phyloP scores from a whole-genome alignment of 2,797 vertebrate species.

The Triplophysa yarkandensis region DNA sequence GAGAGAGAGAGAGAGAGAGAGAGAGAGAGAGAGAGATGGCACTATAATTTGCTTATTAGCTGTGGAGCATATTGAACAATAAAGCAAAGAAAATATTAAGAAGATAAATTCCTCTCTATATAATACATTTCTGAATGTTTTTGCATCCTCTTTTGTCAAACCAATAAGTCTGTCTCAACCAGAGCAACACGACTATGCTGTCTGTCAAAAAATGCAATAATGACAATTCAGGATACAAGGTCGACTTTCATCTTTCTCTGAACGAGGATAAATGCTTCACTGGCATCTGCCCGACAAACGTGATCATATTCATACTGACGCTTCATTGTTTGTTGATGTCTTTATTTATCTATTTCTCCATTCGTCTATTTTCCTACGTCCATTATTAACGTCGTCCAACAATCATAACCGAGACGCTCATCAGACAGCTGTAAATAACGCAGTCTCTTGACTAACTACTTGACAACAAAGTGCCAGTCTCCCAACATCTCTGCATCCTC shows the following conservation, averaged over 20 bases:
- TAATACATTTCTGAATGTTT: constrained; percentile 42
- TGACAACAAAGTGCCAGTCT: constrained; percentile 5
- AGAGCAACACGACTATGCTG: constrained; percentile 19
- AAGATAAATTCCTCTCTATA: constrained; percentile 38
- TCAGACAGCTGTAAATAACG: constrained; percentile 41
- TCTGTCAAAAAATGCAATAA: constrained; percentile 48
- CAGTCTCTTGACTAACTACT: constrained; percentile 13
- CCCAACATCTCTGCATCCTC: background rate
- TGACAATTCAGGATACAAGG: constrained; percentile 16
- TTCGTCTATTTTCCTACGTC: constrained; percentile 27
- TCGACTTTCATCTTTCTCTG: constrained; percentile 17
- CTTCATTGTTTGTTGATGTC: constrained; percentile 36
- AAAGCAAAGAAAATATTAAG: constrained; percentile 27
- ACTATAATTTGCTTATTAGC: constrained; percentile 19
- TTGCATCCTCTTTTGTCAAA: constrained; percentile 15
- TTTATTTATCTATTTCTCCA: constrained; percentile 37
- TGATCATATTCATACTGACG: constrained; percentile 15
- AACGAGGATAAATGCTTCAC: constrained; percentile 37
- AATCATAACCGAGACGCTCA: constrained; percentile 11
- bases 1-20: constrained; percentile 2
- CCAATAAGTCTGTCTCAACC: constrained; percentile 10
- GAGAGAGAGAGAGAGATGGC: constrained; percentile 4
- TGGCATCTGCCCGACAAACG: constrained; percentile 19
- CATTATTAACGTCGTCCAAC: constrained; percentile 32
- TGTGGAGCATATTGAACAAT: constrained; percentile 4